These are phyloP conservation scores for Hydrochoerus hydrochaeris DNA, from an alignment of 2,113 vertebrate genomes.

Conservation along the genomic window DNA sequence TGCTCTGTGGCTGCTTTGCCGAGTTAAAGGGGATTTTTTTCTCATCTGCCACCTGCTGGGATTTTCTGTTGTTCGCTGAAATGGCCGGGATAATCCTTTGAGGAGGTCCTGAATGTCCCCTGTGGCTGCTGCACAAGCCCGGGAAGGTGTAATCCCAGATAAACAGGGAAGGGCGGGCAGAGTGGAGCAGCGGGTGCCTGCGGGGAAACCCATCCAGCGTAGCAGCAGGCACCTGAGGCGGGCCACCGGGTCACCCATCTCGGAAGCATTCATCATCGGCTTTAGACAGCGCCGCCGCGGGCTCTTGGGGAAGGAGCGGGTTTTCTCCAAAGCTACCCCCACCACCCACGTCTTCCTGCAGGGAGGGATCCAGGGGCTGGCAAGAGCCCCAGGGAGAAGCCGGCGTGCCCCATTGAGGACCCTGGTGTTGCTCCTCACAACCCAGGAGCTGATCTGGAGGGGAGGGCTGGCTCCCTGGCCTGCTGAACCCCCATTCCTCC, in stretches of 20 bases:
- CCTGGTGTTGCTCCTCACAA: background rate
- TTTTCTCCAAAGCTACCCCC: background rate
- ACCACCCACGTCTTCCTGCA: accelerated
- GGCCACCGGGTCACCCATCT: background rate
- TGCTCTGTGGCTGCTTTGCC: background rate
- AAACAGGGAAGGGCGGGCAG: background rate
- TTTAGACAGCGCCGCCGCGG: accelerated
- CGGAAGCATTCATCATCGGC: accelerated
- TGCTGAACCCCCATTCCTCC: background rate
- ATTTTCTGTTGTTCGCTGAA: background rate
- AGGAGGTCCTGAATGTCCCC: background rate
- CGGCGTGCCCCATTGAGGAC: accelerated
- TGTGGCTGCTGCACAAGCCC: background rate
- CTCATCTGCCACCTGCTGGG: background rate
- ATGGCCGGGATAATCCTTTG: background rate
- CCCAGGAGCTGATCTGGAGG: too few relatives aligned
- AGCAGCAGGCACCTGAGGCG: accelerated
- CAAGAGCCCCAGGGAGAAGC: background rate
- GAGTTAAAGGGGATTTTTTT: background rate
- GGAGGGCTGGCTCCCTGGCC: background rate
- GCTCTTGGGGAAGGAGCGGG: too few relatives aligned
- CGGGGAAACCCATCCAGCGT: accelerated
- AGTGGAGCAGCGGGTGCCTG: accelerated
- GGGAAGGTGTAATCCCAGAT: background rate
- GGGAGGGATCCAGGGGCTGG: background rate